A percentile compares a stretch with the other conserved stretches of the same genome.
phyloP scores from a whole-genome alignment of 37 sponge, comb jelly and placozoan species.

The Spongia lamella region DNA sequence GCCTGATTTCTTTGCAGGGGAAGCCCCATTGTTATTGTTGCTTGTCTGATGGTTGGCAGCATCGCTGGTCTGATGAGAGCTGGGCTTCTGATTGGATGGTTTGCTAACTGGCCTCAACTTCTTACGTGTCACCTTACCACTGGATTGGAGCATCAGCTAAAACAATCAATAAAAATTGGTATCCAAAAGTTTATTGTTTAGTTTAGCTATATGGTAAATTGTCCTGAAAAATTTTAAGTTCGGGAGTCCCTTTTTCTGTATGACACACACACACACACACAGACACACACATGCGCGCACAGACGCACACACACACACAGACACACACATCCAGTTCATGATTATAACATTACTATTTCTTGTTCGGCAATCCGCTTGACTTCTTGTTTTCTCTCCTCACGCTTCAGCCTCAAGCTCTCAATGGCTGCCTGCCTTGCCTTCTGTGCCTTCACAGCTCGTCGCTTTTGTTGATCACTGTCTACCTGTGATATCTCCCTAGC shows the following conservation, averaged over 20 bases:
- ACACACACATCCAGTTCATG: conserved; percentile 21
- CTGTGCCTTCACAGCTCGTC: conserved; percentile 42
- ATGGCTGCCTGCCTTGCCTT: conserved; percentile 79
- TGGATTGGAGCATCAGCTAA: background rate
- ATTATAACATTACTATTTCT: conserved; percentile 63
- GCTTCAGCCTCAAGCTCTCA: conserved; percentile 58
- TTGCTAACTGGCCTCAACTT: background rate
- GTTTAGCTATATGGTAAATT: too few relatives aligned
- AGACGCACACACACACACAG: too few relatives aligned
- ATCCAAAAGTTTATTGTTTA: too few relatives aligned
- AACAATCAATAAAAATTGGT: too few relatives aligned
- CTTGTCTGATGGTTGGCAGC: too few relatives aligned
- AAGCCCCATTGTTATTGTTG: background rate
- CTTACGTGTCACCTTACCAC: background rate
- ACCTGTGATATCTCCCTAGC: background rate
- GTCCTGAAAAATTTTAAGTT: too few relatives aligned
- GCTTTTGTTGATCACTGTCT: conserved; percentile 33
- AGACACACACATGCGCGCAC: conserved; percentile 12
- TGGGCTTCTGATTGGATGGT: too few relatives aligned
- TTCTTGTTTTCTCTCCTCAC: conserved; percentile 75
- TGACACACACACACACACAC: conserved; percentile 44
- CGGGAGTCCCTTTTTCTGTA: background rate
- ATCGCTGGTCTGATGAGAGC: too few relatives aligned
- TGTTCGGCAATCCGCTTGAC: conserved; percentile 66
- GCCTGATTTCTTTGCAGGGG: background rate